Evolutionary conservation across 1,140 invertebrate species (phyloP).

Genomic region (Globodera ellingtonae): DNA sequence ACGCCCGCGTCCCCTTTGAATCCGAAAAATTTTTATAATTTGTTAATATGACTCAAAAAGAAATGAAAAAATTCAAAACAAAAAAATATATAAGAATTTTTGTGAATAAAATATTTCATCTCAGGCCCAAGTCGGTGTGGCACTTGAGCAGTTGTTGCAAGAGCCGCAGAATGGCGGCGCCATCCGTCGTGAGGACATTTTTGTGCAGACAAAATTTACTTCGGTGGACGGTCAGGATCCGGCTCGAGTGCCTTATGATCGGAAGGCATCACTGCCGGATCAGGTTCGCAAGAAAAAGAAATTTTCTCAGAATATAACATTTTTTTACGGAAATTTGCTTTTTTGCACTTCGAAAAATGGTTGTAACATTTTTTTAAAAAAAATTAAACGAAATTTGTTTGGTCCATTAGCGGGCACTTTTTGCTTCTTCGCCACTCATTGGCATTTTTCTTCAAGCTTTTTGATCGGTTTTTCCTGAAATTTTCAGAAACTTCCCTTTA

Average conservation of each 20-base stretch:
- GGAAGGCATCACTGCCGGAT: conserved; percentile 31
- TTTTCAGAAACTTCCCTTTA: not conserved
- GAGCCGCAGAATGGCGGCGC: conserved; percentile 19
- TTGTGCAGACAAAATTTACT: conserved; percentile 49
- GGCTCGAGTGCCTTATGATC: conserved; percentile 40
- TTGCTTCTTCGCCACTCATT: too few species aligned
- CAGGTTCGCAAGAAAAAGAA: conserved; percentile 18
- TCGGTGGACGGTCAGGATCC: conserved; percentile 46
- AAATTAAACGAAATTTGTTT: too few species aligned
- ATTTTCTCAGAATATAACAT: too few species aligned
- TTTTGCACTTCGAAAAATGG: too few species aligned
- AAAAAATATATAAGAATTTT: too few species aligned
- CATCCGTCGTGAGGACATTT: conserved; percentile 37
- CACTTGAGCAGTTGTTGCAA: conserved; percentile 28
- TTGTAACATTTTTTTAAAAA: too few species aligned
- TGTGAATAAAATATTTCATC: not conserved
- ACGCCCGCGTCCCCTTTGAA: too few species aligned
- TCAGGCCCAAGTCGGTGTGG: conserved; percentile 39
- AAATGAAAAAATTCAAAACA: too few species aligned
- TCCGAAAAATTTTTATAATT: not conserved
- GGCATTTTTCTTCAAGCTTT: too few species aligned
- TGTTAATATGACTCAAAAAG: too few species aligned
- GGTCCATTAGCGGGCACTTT: too few species aligned
- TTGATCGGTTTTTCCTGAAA: not conserved
- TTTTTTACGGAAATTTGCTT: too few species aligned